Evolutionary conservation across 2,797 vertebrate genomes (phyloP).

Genomic region (Crenuchus spilurus): DNA sequence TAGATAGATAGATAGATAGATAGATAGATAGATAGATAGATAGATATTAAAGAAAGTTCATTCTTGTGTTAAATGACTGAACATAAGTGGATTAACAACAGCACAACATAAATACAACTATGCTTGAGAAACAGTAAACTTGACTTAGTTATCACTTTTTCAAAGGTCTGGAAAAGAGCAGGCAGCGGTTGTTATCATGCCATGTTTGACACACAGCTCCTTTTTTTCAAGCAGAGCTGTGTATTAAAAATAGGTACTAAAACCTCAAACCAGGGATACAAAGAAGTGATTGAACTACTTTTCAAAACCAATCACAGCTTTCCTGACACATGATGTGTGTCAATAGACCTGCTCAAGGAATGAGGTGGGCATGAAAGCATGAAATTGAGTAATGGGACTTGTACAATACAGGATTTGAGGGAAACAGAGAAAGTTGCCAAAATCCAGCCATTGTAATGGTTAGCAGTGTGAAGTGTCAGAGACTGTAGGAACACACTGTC

Average conservation of each 20-base stretch:
- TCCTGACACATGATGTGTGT: conserved; percentile 60
- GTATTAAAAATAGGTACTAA: conserved; percentile 30
- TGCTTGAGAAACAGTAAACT: too few species aligned
- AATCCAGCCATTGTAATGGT: not conserved
- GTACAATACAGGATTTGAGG: conserved; percentile 46
- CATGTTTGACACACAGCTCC: conserved; percentile 7
- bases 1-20: too few species aligned
- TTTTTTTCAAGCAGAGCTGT: conserved; percentile 21
- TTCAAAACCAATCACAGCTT: conserved; percentile 53
- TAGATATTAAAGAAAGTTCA: too few species aligned
- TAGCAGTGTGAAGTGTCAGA: conserved; percentile 4
- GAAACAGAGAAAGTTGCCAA: not conserved
- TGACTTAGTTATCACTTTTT: not conserved
- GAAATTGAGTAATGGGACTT: conserved; percentile 71
- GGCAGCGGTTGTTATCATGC: too few species aligned
- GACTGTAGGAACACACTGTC: not conserved
- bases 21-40: too few species aligned
- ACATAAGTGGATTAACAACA: too few species aligned
- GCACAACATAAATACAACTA: too few species aligned
- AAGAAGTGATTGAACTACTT: conserved; percentile 62
- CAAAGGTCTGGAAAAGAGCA: not conserved
- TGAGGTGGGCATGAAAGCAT: conserved; percentile 64
- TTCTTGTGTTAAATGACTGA: too few species aligned
- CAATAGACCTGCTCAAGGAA: conserved; percentile 59
- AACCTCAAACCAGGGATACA: conserved; percentile 49